Percentiles rank a stretch among this genome's conserved stretches.
These are phyloP conservation scores for Goniozus legneri DNA, from an alignment of 1,140 invertebrate species.

Conservation along the genomic window DNA sequence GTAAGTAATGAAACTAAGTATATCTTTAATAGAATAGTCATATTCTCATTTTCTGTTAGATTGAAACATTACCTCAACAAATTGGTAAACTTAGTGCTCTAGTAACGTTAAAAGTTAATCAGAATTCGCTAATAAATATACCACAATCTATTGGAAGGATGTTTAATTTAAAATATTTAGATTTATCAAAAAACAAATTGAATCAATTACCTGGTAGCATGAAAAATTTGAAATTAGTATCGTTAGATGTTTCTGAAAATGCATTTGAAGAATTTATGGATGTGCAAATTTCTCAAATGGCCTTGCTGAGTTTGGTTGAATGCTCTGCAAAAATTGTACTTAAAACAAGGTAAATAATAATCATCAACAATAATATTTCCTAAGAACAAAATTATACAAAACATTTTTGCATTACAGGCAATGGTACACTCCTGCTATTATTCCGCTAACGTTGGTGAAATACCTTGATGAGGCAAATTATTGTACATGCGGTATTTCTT, in stretches of 20 bases:
- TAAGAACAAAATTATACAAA: background rate
- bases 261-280: constrained; percentile 37
- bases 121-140: constrained; percentile 50
- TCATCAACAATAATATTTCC: constrained; percentile 20
- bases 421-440: constrained; percentile 56
- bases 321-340: constrained; percentile 31
- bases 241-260: constrained; percentile 59
- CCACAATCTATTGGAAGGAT: constrained; percentile 51
- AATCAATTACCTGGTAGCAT: constrained; percentile 53
- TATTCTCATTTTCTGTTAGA: constrained; percentile 27
- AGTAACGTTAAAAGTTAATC: constrained; percentile 55
- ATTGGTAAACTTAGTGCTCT: constrained; percentile 61
- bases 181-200: constrained; percentile 57
- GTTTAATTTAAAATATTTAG: constrained; percentile 46
- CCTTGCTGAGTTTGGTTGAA: constrained; percentile 35
- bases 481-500: constrained; percentile 61
- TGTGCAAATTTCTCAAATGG: constrained; percentile 21
- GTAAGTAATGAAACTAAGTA: constrained; percentile 37
- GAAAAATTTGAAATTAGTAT: constrained; percentile 52
- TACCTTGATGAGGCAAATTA: constrained; percentile 61
- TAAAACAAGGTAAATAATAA: constrained; percentile 44
- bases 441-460: constrained; percentile 59
- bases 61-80: constrained; percentile 55
- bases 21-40: constrained; percentile 1
- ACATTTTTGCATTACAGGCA: constrained; percentile 35